Conservation (phyloP, 2,797 vertebrate genomes). For the Hylomyscus alleni region DNA sequence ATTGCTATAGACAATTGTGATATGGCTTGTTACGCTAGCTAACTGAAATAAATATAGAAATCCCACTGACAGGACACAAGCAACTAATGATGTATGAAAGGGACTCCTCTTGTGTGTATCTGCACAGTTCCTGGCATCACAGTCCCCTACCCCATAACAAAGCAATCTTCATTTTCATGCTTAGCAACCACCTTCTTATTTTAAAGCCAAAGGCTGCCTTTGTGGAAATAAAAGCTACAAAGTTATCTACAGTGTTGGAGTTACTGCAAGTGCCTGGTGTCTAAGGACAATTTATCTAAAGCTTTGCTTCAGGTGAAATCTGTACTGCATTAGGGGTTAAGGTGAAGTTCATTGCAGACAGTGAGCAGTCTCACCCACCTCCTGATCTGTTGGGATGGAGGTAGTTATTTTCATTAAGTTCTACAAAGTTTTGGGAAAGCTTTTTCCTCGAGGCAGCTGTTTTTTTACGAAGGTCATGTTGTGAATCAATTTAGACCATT, state of each 20-base stretch:
- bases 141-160: not conserved
- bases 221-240: not conserved
- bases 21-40: not conserved
- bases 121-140: not conserved
- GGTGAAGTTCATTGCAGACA: slow-evolving; percentile 14
- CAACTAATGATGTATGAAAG: rapidly evolving
- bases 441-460: slow-evolving; percentile 52
- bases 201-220: not conserved
- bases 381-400: slow-evolving; percentile 40
- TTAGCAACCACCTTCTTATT: not conserved
- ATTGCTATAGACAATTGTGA: not conserved
- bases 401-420: slow-evolving; percentile 60
- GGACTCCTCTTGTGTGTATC: not conserved
- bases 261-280: not conserved
- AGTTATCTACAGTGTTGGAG: not conserved
- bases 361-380: not conserved
- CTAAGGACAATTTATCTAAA: not conserved
- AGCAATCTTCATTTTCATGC: not conserved
- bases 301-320: slow-evolving; percentile 11
- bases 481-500: slow-evolving; percentile 63
- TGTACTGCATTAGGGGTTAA: not conserved
- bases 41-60: not conserved
- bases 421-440: slow-evolving; percentile 50
- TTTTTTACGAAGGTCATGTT: slow-evolving; percentile 41
- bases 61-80: not conserved